Base-by-base conservation (phyloP, 2,113 vertebrate genomes). In the Ageneiosus marmoratus region DNA sequence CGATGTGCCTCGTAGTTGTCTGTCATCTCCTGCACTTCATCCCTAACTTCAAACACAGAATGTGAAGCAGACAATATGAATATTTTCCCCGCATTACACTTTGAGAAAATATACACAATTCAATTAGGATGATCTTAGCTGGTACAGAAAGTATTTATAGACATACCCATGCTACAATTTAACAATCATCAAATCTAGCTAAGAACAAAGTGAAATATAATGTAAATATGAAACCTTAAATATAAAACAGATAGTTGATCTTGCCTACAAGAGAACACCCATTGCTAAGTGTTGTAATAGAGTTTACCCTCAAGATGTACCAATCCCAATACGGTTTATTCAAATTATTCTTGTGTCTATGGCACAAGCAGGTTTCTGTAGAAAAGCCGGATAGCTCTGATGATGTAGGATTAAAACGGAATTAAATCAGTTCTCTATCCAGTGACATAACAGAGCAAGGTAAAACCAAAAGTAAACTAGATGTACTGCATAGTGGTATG, bases 1-100 rank as follows among this genome's bases (percentile, higher is more conserved):
- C 86, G 82, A 84, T 84, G 46, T 11, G 37, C 86, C 11, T 50
- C 86, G 41, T 89, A 89, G 1, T 86, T 84, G 29, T 77, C 82
- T 0, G 78, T 82, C 60, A 86, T 82, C 20, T 77, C 70, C n/a
- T 6, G 72, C 27, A 89, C 76, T 20, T 60, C 77, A 20, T 73
- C 37, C 48, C 18, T 69, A 44, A 88, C 87, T 88, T 44, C 46
- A 41, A 80, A 72, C 29, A 75, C 15, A 75, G 18, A 75, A 12
- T 32, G 32, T 22, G 7, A 22, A 2, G 32, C 29, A 27, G 44
- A 29, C 10, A 50, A 1, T 29, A 13, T 27, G n/a, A 27, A 50
- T 27, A 22, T 11, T 13, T 48, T 24, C 20, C 0, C 37, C 44
- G 46, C 11, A 13, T 46, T 70, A 46, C 44, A 13, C 2, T 9